Evolutionary conservation across 2,113 vertebrate genomes (phyloP).

Genomic region (Oreocharis arfaki): DNA sequence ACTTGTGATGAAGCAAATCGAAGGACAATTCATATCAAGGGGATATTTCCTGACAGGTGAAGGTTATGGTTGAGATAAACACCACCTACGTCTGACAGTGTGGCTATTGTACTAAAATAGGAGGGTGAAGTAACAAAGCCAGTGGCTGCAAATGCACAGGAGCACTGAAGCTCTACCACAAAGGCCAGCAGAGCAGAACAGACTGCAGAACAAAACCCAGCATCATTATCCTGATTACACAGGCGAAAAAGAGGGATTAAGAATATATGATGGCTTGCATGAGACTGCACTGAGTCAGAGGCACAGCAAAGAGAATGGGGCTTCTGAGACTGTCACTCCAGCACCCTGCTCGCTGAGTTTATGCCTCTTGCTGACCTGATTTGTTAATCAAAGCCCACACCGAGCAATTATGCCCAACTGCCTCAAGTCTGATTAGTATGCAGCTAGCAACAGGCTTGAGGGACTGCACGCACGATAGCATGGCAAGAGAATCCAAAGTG

Average conservation of each 20-base stretch:
- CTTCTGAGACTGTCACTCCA: neutral
- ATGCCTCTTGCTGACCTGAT: neutral
- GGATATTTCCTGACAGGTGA: neutral
- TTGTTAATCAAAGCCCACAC: neutral
- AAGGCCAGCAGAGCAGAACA: neutral
- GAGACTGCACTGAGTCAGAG: neutral
- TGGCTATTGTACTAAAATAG: neutral
- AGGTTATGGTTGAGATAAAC: neutral
- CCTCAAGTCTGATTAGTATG: neutral
- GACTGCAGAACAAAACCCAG: neutral
- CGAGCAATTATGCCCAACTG: neutral
- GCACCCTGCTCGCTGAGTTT: neutral
- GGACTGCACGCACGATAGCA: neutral
- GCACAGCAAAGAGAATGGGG: neutral
- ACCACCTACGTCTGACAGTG: neutral
- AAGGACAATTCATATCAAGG: neutral
- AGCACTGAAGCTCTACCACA: neutral
- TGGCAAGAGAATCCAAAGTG: neutral
- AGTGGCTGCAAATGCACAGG: neutral
- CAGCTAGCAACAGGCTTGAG: neutral
- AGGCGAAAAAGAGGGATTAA: neutral
- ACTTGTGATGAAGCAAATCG: neutral
- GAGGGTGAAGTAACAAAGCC: neutral
- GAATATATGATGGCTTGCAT: neutral
- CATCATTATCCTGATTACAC: slow-evolving; percentile 32